A percentile compares a stretch with the other conserved stretches of the same genome.
Evolutionary conservation across 2,797 vertebrate species (phyloP).

Genomic region (Leptoclinus maculatus): DNA sequence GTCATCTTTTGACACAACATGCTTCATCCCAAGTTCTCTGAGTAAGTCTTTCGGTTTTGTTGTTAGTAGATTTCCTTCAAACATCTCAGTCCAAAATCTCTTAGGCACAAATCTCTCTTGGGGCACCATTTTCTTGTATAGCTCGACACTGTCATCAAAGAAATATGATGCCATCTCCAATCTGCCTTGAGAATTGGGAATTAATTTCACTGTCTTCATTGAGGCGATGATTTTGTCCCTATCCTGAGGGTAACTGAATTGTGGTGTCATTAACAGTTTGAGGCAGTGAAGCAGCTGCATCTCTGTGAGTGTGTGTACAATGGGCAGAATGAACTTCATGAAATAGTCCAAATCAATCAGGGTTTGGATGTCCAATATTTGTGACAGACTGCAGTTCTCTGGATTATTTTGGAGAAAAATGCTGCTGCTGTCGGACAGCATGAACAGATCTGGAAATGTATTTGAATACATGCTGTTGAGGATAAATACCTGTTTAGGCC

Average conservation of each 20-base stretch:
- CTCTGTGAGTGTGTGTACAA: slow-evolving; percentile 59
- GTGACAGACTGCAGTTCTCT: slow-evolving; percentile 20
- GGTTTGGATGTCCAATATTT: slow-evolving; percentile 48
- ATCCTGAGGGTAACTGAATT: accelerated
- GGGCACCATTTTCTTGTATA: slow-evolving; percentile 76
- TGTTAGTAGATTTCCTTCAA: accelerated
- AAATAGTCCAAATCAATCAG: slow-evolving; percentile 76
- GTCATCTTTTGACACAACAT: slow-evolving; percentile 71
- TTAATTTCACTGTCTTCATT: slow-evolving; percentile 67
- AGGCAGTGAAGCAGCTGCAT: slow-evolving; percentile 64
- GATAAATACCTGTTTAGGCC: slow-evolving; percentile 53
- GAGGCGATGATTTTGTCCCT: slow-evolving; percentile 49
- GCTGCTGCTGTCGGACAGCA: slow-evolving; percentile 17
- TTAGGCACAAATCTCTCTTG: slow-evolving; percentile 77
- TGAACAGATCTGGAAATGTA: slow-evolving; percentile 66
- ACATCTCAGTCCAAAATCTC: slow-evolving; percentile 65
- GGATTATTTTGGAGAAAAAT: slow-evolving; percentile 66
- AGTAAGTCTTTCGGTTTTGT: not conserved
- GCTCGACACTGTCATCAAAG: slow-evolving; percentile 65
- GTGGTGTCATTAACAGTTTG: slow-evolving; percentile 67
- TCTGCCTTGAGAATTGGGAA: slow-evolving; percentile 65
- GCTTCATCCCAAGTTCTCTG: slow-evolving; percentile 77
- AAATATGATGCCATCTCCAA: slow-evolving; percentile 77
- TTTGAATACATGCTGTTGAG: slow-evolving; percentile 32
- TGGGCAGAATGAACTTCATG: slow-evolving; percentile 76